Conservation (phyloP, 92 coral and sea anemone species). For the Parazoanthus atlanticus region DNA sequence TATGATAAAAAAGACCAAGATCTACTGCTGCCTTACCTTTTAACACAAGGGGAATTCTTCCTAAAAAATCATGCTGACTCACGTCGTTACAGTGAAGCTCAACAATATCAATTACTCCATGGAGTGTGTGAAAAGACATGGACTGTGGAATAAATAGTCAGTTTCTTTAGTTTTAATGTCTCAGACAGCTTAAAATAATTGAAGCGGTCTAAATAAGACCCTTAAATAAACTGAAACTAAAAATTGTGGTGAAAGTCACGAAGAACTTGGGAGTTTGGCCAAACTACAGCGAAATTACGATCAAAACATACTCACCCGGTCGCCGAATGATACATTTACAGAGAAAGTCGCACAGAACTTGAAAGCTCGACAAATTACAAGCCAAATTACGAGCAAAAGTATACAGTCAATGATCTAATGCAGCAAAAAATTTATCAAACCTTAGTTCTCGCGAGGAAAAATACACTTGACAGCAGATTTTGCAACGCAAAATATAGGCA, state of each 20-base stretch:
- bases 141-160: not conserved
- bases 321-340: constrained; percentile 58
- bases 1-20: no score
- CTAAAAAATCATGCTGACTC: not conserved
- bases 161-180: not conserved
- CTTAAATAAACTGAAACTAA: not conserved
- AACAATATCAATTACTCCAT: not conserved
- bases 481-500: no score
- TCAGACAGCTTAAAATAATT: not conserved
- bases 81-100: not conserved
- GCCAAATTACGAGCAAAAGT: not conserved
- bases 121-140: not conserved
- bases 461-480: no score
- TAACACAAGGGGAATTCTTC: not conserved
- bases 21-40: not conserved
- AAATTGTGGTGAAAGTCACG: constrained; percentile 53
- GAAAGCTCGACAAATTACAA: constrained; percentile 74
- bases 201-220: no score
- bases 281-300: constrained; percentile 13
- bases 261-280: constrained; percentile 86
- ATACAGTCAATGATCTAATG: no score
- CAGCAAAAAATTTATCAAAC: no score
- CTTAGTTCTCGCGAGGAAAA: no score
- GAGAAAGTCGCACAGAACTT: constrained; percentile 63
- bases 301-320: constrained; percentile 50